Percentiles rank a stretch among this genome's conserved stretches.
Conservation (phyloP, 2,797 vertebrate species). For the Smutsia gigantea region DNA sequence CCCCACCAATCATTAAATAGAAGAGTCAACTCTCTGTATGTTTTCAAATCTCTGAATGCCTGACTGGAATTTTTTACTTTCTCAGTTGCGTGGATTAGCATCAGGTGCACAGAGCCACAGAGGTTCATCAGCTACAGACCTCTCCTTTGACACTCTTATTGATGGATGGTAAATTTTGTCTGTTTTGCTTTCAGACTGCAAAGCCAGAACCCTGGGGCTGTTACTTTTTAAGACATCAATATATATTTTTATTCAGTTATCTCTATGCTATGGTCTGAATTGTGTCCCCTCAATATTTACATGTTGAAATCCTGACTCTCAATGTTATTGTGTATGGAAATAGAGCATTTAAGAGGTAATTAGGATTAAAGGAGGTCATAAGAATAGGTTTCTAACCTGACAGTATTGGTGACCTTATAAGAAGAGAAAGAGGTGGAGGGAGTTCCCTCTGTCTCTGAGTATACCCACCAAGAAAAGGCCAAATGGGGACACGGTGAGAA, state of each 20-base stretch:
- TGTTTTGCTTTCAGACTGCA: not conserved
- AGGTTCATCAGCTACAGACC: not conserved
- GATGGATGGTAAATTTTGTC: not conserved
- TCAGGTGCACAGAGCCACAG: not conserved
- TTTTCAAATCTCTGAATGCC: slow-evolving; percentile 3
- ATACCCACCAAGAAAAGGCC: not conserved
- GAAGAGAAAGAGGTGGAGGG: not conserved
- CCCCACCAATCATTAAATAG: not conserved
- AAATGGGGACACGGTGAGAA: not conserved
- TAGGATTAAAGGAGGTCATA: not conserved
- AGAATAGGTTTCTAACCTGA: not conserved
- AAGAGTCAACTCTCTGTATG: not conserved
- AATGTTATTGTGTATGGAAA: not conserved
- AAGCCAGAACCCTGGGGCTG: not conserved
- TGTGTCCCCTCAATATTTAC: not conserved
- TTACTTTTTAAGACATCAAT: not conserved
- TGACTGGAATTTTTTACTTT: not conserved
- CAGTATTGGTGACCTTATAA: not conserved
- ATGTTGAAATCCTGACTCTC: not conserved
- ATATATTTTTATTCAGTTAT: not conserved
- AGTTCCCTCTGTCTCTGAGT: not conserved
- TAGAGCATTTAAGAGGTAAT: not conserved
- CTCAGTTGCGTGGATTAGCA: not conserved
- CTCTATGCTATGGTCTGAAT: not conserved
- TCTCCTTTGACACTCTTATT: not conserved